A percentile compares a stretch with the other conserved stretches of the same genome.
These are phyloP conservation scores for Drosophila picticornis DNA, from an alignment of 2,888 invertebrate species.

Conservation along the genomic window DNA sequence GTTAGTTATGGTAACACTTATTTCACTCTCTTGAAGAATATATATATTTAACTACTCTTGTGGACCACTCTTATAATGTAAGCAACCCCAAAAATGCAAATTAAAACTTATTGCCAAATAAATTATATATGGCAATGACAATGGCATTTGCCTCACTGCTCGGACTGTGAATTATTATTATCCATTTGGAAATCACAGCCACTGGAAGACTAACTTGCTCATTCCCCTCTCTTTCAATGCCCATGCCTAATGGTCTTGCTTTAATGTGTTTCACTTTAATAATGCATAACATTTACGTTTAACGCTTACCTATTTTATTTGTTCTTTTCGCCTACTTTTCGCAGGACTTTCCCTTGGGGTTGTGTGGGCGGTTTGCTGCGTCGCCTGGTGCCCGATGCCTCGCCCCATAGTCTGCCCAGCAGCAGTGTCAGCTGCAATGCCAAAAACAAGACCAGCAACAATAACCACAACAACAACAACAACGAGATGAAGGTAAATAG, in stretches of 20 bases:
- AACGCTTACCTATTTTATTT: constrained; percentile 9
- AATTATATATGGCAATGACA: constrained; percentile 14
- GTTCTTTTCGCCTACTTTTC: constrained; percentile 46
- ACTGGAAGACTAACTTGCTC: not conserved
- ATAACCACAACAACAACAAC: constrained; percentile 14
- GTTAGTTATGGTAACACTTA: not conserved
- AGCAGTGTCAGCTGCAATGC: constrained; percentile 19
- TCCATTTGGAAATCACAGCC: constrained; percentile 42
- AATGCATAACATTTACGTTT: constrained; percentile 72
- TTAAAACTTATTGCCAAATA: constrained; percentile 22
- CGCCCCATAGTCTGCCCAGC: constrained; percentile 85
- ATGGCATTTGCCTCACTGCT: constrained; percentile 38
- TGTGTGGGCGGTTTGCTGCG: constrained; percentile 89
- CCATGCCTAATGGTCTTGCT: constrained; percentile 68
- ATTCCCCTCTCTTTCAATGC: not conserved
- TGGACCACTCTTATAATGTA: not conserved
- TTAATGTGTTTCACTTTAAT: constrained; percentile 77
- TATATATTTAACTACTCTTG: not conserved
- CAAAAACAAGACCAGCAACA: constrained; percentile 16
- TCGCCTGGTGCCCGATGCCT: constrained; percentile 89
- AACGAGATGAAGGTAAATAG: constrained; percentile 32
- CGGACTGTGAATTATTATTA: constrained; percentile 58
- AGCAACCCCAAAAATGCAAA: constrained; percentile 10
- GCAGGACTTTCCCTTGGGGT: constrained; percentile 91
- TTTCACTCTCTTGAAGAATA: not conserved